These are phyloP conservation scores for Euschistus heros DNA, from an alignment of 1,140 invertebrate genomes.

Conservation along the genomic window DNA sequence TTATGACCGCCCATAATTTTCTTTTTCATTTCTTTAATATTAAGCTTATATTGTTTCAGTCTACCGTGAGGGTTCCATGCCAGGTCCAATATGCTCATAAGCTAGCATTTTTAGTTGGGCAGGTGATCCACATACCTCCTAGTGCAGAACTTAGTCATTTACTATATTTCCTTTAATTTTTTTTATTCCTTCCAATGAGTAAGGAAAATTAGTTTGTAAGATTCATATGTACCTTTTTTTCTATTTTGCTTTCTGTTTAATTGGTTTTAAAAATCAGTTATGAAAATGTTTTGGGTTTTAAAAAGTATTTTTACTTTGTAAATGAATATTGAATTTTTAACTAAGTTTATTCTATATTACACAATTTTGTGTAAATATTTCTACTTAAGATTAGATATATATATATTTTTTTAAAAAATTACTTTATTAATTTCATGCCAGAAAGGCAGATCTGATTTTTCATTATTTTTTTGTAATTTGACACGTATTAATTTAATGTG, in stretches of 20 bases:
- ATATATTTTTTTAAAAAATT: too few relatives aligned
- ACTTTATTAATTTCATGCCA: too few relatives aligned
- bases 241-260: background rate
- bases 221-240: too few relatives aligned
- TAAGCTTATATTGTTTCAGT: slow-evolving; percentile 34
- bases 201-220: too few relatives aligned
- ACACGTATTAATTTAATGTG: too few relatives aligned
- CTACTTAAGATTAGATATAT: too few relatives aligned
- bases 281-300: background rate
- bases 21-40: too few relatives aligned
- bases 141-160: slow-evolving; percentile 36
- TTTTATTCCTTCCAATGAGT: too few relatives aligned
- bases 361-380: too few relatives aligned
- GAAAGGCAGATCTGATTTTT: too few relatives aligned
- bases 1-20: too few relatives aligned
- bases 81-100: slow-evolving; percentile 82
- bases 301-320: background rate
- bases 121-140: slow-evolving; percentile 51
- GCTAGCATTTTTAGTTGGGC: slow-evolving; percentile 65
- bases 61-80: slow-evolving; percentile 70
- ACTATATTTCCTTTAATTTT: slow-evolving; percentile 36
- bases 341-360: background rate
- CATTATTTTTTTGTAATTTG: too few relatives aligned
- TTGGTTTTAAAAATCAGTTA: background rate
- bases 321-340: background rate